phyloP scores from a whole-genome alignment of 2,888 invertebrate species.

The Dusona sp. region DNA sequence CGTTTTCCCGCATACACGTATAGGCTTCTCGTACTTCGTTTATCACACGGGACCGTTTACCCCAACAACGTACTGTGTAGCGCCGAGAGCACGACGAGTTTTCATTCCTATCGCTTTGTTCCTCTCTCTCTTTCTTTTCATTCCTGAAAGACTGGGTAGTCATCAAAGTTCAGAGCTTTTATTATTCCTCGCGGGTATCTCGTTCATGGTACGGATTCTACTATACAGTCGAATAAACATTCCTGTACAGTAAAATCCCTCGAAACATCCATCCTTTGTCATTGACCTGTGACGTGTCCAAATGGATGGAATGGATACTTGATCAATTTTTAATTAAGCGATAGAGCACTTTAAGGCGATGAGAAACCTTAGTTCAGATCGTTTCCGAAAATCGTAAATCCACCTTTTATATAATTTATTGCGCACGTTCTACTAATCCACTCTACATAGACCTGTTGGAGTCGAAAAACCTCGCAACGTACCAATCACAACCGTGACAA shows the following conservation, averaged over 20 bases:
- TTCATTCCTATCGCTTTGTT: slow-evolving; percentile 22
- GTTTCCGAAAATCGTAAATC: no score
- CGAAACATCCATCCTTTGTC: not conserved
- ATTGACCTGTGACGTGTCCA: not conserved
- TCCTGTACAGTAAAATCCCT: slow-evolving; percentile 18
- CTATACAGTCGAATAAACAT: slow-evolving; percentile 10
- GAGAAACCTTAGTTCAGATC: no score
- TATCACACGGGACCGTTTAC: slow-evolving; percentile 44
- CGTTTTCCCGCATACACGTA: slow-evolving; percentile 27
- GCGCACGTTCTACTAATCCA: no score
- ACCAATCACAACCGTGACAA: no score
- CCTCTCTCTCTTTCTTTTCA: not conserved
- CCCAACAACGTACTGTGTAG: slow-evolving; percentile 31
- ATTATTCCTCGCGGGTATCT: slow-evolving; percentile 57
- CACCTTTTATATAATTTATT: no score
- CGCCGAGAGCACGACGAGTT: slow-evolving; percentile 37
- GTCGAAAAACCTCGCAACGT: no score
- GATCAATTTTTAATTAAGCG: not conserved
- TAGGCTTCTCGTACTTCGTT: slow-evolving; percentile 41
- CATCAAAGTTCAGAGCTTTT: slow-evolving; percentile 54
- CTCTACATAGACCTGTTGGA: no score
- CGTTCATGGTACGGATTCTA: slow-evolving; percentile 27
- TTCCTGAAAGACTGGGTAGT: slow-evolving; percentile 10
- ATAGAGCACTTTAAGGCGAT: no score
- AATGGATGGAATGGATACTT: not conserved